Percentiles rank a stretch among this genome's conserved stretches.
These are phyloP conservation scores for Dissostichus mawsoni DNA, from an alignment of 2,113 vertebrate genomes.

Conservation along the genomic window DNA sequence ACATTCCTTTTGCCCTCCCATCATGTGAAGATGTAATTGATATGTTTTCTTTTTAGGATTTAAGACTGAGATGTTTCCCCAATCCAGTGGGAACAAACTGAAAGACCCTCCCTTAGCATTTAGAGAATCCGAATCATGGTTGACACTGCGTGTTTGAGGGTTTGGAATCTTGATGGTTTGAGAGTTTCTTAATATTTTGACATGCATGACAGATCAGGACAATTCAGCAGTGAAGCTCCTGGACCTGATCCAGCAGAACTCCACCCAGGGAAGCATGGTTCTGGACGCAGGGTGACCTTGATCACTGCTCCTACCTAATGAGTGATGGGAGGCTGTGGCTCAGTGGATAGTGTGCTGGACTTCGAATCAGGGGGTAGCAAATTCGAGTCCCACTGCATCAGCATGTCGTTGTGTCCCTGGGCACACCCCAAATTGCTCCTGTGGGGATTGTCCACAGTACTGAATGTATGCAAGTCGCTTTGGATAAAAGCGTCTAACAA, in stretches of 20 bases:
- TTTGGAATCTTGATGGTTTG: not conserved
- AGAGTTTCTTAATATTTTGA: not conserved
- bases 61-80: too few species aligned
- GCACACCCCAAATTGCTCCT: too few species aligned
- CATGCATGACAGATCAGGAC: conserved; percentile 24
- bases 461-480: too few species aligned
- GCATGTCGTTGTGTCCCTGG: too few species aligned
- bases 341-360: too few species aligned
- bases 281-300: conserved; percentile 42
- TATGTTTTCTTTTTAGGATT: too few species aligned
- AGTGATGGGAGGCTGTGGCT: conserved; percentile 9
- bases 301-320: conserved; percentile 26
- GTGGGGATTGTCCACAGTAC: too few species aligned
- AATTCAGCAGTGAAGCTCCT: conserved; percentile 3
- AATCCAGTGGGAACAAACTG: not conserved
- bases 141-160: not conserved
- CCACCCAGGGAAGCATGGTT: conserved; percentile 31
- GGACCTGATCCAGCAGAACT: conserved; percentile 49
- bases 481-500: too few species aligned
- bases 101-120: not conserved
- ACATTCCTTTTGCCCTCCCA: too few species aligned
- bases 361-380: too few species aligned
- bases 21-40: too few species aligned
- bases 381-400: too few species aligned
- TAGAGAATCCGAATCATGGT: not conserved